A percentile compares a stretch with the other conserved stretches of the same genome.
These are phyloP conservation scores for Diaprepes abbreviatus DNA, from an alignment of 2,888 invertebrate species.

Conservation along the genomic window DNA sequence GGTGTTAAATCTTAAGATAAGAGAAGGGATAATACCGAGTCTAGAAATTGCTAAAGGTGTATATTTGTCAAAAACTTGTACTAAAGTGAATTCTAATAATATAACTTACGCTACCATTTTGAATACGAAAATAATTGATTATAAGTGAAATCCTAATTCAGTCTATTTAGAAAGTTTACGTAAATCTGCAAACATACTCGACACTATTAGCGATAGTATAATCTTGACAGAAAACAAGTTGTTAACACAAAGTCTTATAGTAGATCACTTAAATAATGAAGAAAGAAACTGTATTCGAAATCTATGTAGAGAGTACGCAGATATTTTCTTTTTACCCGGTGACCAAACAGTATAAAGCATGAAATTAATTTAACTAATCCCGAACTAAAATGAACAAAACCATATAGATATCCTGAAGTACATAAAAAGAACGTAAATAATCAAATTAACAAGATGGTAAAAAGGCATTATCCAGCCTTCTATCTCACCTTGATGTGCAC, in stretches of 20 bases:
- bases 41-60: conserved; percentile 42
- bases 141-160: not conserved
- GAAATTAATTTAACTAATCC: conserved; percentile 5
- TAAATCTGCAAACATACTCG: not conserved
- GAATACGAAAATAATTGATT: conserved; percentile 13
- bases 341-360: conserved; percentile 15
- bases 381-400: conserved; percentile 53
- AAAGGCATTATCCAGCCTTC: conserved; percentile 55
- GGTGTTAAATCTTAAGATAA: conserved; percentile 44
- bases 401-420: conserved; percentile 56
- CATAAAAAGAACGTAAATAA: conserved; percentile 56
- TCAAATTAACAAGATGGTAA: conserved; percentile 55
- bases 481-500: conserved; percentile 52
- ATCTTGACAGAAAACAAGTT: not conserved
- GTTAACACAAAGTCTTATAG: conserved; percentile 26
- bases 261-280: conserved; percentile 54
- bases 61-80: conserved; percentile 34
- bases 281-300: conserved; percentile 51
- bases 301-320: conserved; percentile 38
- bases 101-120: conserved; percentile 33
- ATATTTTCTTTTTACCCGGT: conserved; percentile 2
- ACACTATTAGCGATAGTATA: not conserved
- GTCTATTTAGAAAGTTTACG: not conserved
- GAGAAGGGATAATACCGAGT: conserved; percentile 49
- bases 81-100: conserved; percentile 21